Conservation (phyloP, 2,888 invertebrate genomes). For the Lottia scabra region DNA sequence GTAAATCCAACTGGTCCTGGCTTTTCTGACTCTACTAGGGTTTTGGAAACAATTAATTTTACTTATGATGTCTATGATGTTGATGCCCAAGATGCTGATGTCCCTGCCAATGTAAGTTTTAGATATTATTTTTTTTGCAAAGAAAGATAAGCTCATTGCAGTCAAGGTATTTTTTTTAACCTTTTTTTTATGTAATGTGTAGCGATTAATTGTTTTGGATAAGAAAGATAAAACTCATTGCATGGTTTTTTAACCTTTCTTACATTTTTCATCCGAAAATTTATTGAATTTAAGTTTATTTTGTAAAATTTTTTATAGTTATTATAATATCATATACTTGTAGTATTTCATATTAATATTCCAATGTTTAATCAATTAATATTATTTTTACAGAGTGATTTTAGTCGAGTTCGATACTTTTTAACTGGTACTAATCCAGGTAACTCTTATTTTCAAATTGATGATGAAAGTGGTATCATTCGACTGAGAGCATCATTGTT, state of each 20-base stretch:
- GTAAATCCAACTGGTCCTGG: constrained; percentile 32
- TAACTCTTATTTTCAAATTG: constrained; percentile 47
- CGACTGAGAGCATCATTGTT: neutral
- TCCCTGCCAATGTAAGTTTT: constrained; percentile 31
- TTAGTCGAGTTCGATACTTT: constrained; percentile 51
- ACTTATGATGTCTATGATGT: constrained; percentile 42
- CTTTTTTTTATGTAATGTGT: too few species aligned
- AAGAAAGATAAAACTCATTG: too few species aligned
- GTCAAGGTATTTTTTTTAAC: too few species aligned
- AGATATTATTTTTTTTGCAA: constrained; percentile 11
- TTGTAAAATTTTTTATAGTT: too few species aligned
- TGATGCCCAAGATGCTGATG: constrained; percentile 49
- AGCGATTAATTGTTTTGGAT: too few species aligned
- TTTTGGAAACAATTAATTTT: constrained; percentile 52
- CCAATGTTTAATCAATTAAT: neutral
- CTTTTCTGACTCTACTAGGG: constrained; percentile 26
- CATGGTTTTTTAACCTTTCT: too few species aligned
- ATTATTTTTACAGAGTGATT: constrained; percentile 45
- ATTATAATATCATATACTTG: too few species aligned
- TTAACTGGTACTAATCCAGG: constrained; percentile 39
- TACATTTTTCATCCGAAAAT: too few species aligned
- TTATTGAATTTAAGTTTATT: too few species aligned
- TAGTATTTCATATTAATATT: neutral
- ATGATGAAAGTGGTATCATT: constrained; percentile 46
- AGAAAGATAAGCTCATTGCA: constrained; percentile 38